Evolutionary conservation across 2,888 invertebrate genomes (phyloP), one percentile per base, ranked within the genome.

Genomic region (Callyntrura guangdongensis): DNA sequence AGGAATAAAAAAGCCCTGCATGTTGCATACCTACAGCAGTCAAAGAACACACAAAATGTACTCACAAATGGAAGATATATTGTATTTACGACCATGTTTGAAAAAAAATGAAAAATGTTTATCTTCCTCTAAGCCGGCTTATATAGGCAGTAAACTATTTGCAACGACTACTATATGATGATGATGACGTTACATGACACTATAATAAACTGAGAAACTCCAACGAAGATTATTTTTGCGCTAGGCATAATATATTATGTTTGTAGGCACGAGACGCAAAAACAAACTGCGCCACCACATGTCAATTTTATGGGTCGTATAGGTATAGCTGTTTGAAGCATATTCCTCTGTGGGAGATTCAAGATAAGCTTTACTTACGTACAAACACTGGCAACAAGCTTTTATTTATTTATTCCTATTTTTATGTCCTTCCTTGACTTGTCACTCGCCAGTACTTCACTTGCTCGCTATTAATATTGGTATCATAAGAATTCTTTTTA

Each of bases 271-370:
- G 22, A n/a, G 69, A 17, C 69, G 22, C 69, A 72, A 72, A 72
- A 45, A 72, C 69, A 72, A 72, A 72, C 69, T 45, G n/a, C n/a
- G n/a, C n/a, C n/a, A n/a, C 14, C 69, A 45, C 69, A 72, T 72
- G 69, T 72, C 69, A 72, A 8, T 17, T 72, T 72, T 72, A 45
- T 45, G n/a, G 45, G 17, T 45, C 45, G 27, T 67, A 27, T 27
- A 11, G 12, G 11, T 25, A n/a, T n/a, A n/a, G n/a, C n/a, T n/a
- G n/a, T n/a, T n/a, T n/a, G n/a, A n/a, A n/a, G n/a, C n/a, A n/a
- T n/a, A n/a, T n/a, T n/a, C n/a, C n/a, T n/a, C n/a, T n/a, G n/a
- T n/a, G n/a, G n/a, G n/a, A n/a, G n/a, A n/a, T n/a, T n/a, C n/a
- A n/a, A n/a, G n/a, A n/a, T n/a, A n/a, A n/a, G n/a, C n/a, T n/a